Evolutionary conservation across 1,140 invertebrate species (phyloP).

Genomic region (Geopemphigus sp.): DNA sequence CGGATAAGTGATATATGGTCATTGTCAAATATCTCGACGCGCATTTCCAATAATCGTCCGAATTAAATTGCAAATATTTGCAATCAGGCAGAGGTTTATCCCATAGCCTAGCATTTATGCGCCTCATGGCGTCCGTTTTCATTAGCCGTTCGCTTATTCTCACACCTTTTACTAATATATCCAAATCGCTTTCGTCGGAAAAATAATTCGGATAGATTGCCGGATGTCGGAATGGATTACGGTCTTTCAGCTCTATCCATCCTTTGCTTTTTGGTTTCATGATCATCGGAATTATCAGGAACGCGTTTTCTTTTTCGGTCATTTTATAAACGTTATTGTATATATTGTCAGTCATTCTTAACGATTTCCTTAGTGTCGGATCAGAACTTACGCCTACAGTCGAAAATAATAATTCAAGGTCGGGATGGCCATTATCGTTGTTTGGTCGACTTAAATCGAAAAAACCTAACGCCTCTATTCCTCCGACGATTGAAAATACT

Average conservation of each 20-base stretch:
- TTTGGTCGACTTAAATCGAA: slow-evolving; percentile 23
- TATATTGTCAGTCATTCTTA: slow-evolving; percentile 50
- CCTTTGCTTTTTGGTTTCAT: slow-evolving; percentile 71
- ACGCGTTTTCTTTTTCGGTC: slow-evolving; percentile 58
- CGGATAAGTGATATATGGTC: slow-evolving; percentile 80
- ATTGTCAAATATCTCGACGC: slow-evolving; percentile 53
- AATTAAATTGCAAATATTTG: slow-evolving; percentile 58
- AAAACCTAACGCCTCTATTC: slow-evolving; percentile 73
- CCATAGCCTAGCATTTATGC: slow-evolving; percentile 61
- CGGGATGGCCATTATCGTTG: neutral
- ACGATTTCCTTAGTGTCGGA: slow-evolving; percentile 12
- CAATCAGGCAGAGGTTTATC: slow-evolving; percentile 56
- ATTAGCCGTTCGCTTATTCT: slow-evolving; percentile 66
- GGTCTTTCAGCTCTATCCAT: slow-evolving; percentile 63
- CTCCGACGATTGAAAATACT: slow-evolving; percentile 75
- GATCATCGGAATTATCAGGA: slow-evolving; percentile 65
- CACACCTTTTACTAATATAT: slow-evolving; percentile 70
- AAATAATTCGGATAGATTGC: slow-evolving; percentile 81
- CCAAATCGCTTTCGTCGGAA: slow-evolving; percentile 66
- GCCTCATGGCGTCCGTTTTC: slow-evolving; percentile 64
- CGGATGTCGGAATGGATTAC: slow-evolving; percentile 70
- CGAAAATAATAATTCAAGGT: slow-evolving; percentile 41
- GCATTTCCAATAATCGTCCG: slow-evolving; percentile 69
- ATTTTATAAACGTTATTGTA: slow-evolving; percentile 50
- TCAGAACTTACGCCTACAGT: neutral